Evolutionary conservation across 2,797 vertebrate species (phyloP).

Genomic region (Microhierax caerulescens): DNA sequence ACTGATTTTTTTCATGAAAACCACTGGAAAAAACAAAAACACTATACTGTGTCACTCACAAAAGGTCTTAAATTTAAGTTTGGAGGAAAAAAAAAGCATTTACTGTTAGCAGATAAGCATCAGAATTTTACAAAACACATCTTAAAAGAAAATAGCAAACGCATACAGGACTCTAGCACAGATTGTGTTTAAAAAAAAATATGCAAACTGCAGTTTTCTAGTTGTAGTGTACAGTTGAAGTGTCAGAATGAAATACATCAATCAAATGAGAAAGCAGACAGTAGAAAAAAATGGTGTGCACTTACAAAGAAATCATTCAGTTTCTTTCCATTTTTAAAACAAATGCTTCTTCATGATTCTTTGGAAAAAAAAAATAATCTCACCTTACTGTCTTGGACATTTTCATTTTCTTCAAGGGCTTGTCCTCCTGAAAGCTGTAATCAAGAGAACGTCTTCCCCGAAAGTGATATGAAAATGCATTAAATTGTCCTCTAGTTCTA

Average conservation of each 20-base stretch:
- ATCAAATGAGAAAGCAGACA: background rate
- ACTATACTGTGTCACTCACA: background rate
- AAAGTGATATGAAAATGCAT: conserved; percentile 92
- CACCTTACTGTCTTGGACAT: conserved; percentile 60
- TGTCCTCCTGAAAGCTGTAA: conserved; percentile 87
- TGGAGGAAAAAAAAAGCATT: background rate
- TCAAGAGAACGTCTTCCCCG: conserved; percentile 89
- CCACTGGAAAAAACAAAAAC: background rate
- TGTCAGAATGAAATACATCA: background rate
- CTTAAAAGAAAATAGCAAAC: no score
- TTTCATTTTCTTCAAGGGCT: conserved; percentile 60
- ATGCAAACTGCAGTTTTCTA: no score
- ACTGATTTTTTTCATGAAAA: background rate
- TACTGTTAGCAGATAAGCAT: background rate
- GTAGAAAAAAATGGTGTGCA: background rate
- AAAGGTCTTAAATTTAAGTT: background rate
- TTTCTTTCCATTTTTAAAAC: background rate
- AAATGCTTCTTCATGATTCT: background rate
- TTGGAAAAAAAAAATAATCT: background rate
- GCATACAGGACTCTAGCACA: no score
- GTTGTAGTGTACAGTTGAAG: background rate
- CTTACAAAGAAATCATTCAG: background rate
- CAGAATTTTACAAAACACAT: no score
- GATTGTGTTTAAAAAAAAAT: no score
- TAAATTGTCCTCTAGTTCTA: conserved; percentile 95